Evolutionary conservation across 2,888 invertebrate genomes (phyloP), one percentile per base, ranked within the genome.

Genomic region (Deilephila porcellus): DNA sequence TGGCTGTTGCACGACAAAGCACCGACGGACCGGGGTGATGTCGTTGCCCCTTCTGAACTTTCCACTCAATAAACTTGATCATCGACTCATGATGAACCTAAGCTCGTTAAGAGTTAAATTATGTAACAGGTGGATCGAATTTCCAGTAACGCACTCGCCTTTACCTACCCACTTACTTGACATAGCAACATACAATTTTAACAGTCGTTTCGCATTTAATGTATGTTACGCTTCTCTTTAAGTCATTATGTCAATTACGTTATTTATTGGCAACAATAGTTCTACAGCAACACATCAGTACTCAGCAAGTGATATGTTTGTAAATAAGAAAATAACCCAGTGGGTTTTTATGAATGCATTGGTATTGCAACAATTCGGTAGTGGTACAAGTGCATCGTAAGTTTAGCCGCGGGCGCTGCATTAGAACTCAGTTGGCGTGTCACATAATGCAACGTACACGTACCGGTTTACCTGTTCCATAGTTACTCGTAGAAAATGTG

Each of bases 51-150:
- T 88, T 85, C 82, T 91, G 92, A 93, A 92, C 93, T 93, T 93
- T 93, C 92, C 93, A 91, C 91, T 89, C 82, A 88, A 88, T 93
- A 89, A 90, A 91, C 91, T 89, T 91, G 90, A 92, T 91, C 90
- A 91, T 91, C 90, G 90, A 90, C 90, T 89, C 87, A 88, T 88
- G 90, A 86, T 85, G 83, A 79, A 76, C 76, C 74, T 70, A 79
- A 81, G 78, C 79, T 79, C 75, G 76, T 76, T 76, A 78, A 78
- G 79, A 76, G 77, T 77, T 75, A 79, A 78, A 80, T 91, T 90
- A 88, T 85, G 87, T 88, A 91, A 91, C 56, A 71, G 70, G 56
- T 71, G 56, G 70, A 67, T 64, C 25, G 52, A 52, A 52, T 67
- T 67, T 45, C 67, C 52, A 3, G 17, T 4, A 25, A 45, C 25